Conservation (phyloP, 2,113 vertebrate species). For the Pygoscelis antarcticus region DNA sequence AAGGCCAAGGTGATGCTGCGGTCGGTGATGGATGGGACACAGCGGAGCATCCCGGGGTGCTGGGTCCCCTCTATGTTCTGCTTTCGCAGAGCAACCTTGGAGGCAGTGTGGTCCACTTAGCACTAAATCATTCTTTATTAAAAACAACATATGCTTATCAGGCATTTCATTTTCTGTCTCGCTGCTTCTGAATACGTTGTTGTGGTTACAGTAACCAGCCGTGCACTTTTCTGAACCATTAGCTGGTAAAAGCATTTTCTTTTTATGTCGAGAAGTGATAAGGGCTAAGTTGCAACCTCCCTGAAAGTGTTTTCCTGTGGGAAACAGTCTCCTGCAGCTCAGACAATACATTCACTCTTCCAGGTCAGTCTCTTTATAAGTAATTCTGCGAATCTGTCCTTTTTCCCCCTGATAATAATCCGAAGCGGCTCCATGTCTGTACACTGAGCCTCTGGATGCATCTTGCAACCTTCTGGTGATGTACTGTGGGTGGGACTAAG, state of each 20-base stretch:
- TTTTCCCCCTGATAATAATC: neutral
- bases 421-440: neutral
- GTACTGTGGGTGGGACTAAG: neutral
- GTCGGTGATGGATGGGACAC: neutral
- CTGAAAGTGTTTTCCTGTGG: neutral
- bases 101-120: neutral
- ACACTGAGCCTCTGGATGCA: neutral
- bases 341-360: neutral
- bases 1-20: neutral
- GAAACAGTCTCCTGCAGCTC: neutral
- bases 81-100: neutral
- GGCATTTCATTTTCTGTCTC: conserved; percentile 42
- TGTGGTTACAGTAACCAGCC: conserved; percentile 48
- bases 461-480: neutral
- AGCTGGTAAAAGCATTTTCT: conserved; percentile 52
- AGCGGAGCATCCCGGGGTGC: fast-evolving
- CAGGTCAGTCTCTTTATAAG: neutral
- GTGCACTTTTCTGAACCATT: conserved; percentile 42
- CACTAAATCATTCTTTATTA: conserved; percentile 19
- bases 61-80: neutral
- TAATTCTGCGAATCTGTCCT: neutral
- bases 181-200: neutral
- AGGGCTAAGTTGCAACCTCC: neutral
- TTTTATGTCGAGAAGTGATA: conserved; percentile 6
- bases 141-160: conserved; percentile 27